Evolutionary conservation across 1,140 invertebrate genomes (phyloP).

Genomic region (Scaptomyza montana): DNA sequence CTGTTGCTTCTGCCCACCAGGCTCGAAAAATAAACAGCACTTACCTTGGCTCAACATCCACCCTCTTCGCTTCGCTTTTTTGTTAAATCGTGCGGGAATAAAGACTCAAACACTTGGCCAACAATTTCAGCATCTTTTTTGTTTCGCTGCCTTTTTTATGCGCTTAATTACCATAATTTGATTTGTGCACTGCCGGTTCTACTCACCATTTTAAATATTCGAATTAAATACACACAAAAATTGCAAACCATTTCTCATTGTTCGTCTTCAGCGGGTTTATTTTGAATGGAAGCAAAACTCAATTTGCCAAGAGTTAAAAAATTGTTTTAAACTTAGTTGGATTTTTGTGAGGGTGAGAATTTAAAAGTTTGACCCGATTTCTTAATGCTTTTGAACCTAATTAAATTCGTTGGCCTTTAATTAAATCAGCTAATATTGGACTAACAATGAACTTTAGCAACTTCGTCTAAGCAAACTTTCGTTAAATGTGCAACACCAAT

Average conservation of each 20-base stretch:
- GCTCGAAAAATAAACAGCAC: conserved; percentile 67
- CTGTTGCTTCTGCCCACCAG: not conserved
- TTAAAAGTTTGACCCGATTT: conserved; percentile 23
- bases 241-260: conserved; percentile 44
- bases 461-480: not conserved
- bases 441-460: not conserved
- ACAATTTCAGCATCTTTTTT: conserved; percentile 40
- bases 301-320: conserved; percentile 40
- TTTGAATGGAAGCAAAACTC: conserved; percentile 14
- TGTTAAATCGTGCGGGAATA: conserved; percentile 67
- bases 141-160: not conserved
- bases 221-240: conserved; percentile 61
- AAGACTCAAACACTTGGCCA: conserved; percentile 70
- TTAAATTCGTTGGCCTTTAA: conserved; percentile 23
- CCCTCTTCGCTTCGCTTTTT: not conserved
- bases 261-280: conserved; percentile 9
- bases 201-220: conserved; percentile 32
- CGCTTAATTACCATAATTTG: conserved; percentile 76
- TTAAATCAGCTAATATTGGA: conserved; percentile 18
- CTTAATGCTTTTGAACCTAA: conserved; percentile 48
- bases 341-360: not conserved
- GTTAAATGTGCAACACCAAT: too few relatives aligned
- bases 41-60: conserved; percentile 44
- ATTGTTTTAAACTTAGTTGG: conserved; percentile 20
- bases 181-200: conserved; percentile 43